These are phyloP conservation scores for Cyanistes caeruleus DNA, from an alignment of 2,113 vertebrate species.

Conservation along the genomic window DNA sequence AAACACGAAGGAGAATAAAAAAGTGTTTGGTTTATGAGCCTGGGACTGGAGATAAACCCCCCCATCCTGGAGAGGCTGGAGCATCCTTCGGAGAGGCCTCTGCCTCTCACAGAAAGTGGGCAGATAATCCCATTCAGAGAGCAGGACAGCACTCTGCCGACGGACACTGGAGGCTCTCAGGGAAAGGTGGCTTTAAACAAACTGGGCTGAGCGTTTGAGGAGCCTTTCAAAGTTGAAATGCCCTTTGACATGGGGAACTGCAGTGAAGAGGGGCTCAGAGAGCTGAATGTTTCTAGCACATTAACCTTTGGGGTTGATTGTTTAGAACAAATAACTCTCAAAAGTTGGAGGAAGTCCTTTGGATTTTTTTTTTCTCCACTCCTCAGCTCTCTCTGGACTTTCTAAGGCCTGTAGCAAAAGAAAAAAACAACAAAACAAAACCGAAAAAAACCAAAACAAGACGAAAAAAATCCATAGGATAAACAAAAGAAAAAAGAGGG, in stretches of 20 bases:
- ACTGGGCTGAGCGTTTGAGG: background rate
- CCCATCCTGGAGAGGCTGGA: background rate
- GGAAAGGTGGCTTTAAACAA: background rate
- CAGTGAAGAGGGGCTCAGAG: background rate
- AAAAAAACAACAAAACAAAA: background rate
- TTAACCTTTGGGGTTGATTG: slow-evolving; percentile 26
- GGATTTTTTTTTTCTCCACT: background rate
- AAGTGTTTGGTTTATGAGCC: background rate
- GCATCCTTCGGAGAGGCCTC: background rate
- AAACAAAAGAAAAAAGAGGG: background rate
- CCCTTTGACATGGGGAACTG: slow-evolving; percentile 2
- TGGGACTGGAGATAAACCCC: slow-evolving; percentile 40
- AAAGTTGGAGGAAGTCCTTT: slow-evolving; percentile 41
- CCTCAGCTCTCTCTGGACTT: slow-evolving; percentile 1
- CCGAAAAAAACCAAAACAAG: background rate
- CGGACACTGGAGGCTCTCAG: background rate
- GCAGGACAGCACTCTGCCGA: background rate
- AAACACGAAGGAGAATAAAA: background rate
- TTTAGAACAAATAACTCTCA: slow-evolving; percentile 40
- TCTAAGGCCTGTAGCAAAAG: slow-evolving; percentile 51
- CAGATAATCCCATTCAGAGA: background rate
- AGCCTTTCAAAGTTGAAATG: background rate
- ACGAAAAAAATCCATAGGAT: background rate
- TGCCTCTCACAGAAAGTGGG: background rate
- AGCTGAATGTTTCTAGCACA: background rate